Conservation (phyloP, 1,140 invertebrate genomes). For the Cyclina sinensis region DNA sequence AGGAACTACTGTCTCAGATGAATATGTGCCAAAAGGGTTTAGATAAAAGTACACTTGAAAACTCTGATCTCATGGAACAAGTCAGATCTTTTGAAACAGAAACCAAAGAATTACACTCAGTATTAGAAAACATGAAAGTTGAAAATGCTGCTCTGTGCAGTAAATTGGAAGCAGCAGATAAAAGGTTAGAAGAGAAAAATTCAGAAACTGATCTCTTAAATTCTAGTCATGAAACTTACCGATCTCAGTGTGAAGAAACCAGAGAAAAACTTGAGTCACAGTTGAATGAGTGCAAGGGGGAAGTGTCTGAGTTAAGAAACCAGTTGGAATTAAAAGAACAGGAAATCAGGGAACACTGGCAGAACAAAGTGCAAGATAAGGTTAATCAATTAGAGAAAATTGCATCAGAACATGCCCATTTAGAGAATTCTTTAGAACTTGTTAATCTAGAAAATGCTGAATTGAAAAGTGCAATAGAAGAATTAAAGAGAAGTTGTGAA, state of each 20-base stretch:
- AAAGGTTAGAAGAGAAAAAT: neutral
- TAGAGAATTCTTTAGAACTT: neutral
- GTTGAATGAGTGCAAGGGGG: neutral
- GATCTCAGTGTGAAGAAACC: slow-evolving; percentile 5
- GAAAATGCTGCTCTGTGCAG: neutral
- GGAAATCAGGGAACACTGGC: slow-evolving; percentile 19
- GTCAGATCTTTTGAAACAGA: neutral
- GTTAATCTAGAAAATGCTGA: neutral
- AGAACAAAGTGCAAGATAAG: neutral
- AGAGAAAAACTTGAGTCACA: neutral
- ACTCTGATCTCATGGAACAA: neutral
- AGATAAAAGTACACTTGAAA: neutral
- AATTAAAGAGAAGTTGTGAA: neutral
- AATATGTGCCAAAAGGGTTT: neutral
- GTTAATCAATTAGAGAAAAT: neutral
- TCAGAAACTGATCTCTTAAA: neutral
- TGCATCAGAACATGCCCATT: neutral
- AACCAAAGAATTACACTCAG: slow-evolving; percentile 17
- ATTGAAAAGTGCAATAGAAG: neutral
- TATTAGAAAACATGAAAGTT: neutral
- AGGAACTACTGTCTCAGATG: slow-evolving; percentile 13
- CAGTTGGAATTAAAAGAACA: neutral
- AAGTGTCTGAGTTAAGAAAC: neutral
- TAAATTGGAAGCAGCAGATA: neutral
- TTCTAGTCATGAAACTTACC: slow-evolving; percentile 31